Conservation (phyloP, 2,888 invertebrate genomes). For the Polydrusus pterygomalis region DNA sequence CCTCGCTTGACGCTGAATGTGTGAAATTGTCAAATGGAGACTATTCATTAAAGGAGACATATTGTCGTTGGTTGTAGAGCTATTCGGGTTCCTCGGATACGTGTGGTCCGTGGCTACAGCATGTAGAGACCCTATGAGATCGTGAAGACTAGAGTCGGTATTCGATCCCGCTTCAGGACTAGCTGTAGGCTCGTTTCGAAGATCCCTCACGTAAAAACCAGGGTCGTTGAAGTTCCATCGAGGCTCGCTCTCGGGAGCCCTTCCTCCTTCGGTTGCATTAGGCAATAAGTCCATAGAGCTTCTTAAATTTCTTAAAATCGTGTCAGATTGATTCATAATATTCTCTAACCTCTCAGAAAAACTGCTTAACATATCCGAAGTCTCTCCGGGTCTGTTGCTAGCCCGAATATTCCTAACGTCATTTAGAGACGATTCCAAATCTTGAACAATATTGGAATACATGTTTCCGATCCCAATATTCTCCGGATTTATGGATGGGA, state of each 20-base stretch:
- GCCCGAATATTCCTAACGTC: conserved; percentile 67
- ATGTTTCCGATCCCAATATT: conserved; percentile 67
- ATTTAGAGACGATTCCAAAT: conserved; percentile 68
- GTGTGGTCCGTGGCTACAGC: conserved; percentile 68
- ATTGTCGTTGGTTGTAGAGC: conserved; percentile 40
- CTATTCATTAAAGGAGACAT: conserved; percentile 68
- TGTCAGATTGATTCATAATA: conserved; percentile 69
- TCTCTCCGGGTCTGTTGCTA: conserved; percentile 66
- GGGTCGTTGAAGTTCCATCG: conserved; percentile 63
- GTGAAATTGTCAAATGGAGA: conserved; percentile 68
- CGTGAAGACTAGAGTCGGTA: conserved; percentile 37
- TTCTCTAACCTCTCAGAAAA: conserved; percentile 69
- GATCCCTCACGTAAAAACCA: conserved; percentile 64
- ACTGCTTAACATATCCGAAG: conserved; percentile 68
- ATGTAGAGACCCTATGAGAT: conserved; percentile 40
- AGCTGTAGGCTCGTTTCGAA: conserved; percentile 55
- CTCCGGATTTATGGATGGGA: conserved; percentile 60
- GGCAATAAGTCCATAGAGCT: conserved; percentile 66
- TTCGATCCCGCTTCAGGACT: conserved; percentile 40
- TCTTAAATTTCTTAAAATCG: conserved; percentile 68
- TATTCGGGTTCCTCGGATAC: conserved; percentile 64
- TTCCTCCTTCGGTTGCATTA: conserved; percentile 24
- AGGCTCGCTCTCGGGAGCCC: conserved; percentile 41
- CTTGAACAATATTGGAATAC: conserved; percentile 69
- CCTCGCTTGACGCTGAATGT: conserved; percentile 69